phyloP scores from a whole-genome alignment of 2,888 invertebrate species.

The Epiblema foenella region DNA sequence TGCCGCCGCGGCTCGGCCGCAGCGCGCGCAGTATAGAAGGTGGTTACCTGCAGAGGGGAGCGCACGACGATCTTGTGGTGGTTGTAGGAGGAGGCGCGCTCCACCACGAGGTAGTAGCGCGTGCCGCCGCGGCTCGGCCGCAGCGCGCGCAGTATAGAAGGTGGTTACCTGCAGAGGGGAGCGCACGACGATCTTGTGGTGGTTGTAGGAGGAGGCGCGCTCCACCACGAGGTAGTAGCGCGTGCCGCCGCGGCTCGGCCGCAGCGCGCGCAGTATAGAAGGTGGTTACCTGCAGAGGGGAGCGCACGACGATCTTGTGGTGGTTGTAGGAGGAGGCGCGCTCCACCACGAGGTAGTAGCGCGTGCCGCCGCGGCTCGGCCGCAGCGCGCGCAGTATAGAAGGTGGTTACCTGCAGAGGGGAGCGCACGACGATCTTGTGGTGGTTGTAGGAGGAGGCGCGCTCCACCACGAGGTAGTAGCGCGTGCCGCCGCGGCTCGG shows the following conservation, averaged over 20 bases:
- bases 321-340: conserved; percentile 85
- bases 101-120: conserved; percentile 89
- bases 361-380: conserved; percentile 84
- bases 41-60: conserved; percentile 89
- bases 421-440: conserved; percentile 88
- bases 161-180: conserved; percentile 90
- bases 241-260: conserved; percentile 85
- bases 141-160: conserved; percentile 86
- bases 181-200: conserved; percentile 86
- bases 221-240: conserved; percentile 89
- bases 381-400: conserved; percentile 87
- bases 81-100: conserved; percentile 85
- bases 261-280: conserved; percentile 86
- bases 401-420: conserved; percentile 88
- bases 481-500: conserved; percentile 86
- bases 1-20: conserved; percentile 85
- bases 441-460: conserved; percentile 84
- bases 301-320: conserved; percentile 87
- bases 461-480: conserved; percentile 89
- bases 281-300: conserved; percentile 89
- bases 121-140: conserved; percentile 86
- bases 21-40: too few species aligned
- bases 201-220: conserved; percentile 84
- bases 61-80: conserved; percentile 87
- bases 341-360: conserved; percentile 89